A percentile compares a stretch with the other conserved stretches of the same genome.
Conservation (phyloP, 2,113 vertebrate species). For the Hemichromis elongatus region DNA sequence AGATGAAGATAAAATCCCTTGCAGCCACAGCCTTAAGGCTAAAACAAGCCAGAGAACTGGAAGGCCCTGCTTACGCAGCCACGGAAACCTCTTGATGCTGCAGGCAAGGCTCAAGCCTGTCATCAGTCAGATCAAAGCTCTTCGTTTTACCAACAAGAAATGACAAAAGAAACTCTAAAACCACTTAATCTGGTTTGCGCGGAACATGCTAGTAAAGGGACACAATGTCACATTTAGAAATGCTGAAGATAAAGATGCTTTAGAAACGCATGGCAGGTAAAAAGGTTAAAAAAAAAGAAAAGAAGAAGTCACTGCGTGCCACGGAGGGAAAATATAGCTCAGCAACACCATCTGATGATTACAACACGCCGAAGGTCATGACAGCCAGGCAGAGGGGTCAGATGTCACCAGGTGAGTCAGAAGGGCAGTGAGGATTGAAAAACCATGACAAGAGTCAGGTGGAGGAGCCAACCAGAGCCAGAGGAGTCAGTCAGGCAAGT, state of each 20-base stretch:
- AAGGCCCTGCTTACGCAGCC: constrained; percentile 25
- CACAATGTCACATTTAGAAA: background rate
- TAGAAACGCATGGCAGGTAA: background rate
- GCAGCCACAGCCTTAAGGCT: constrained; percentile 28
- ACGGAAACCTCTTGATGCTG: constrained; percentile 17
- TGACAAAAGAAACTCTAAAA: background rate
- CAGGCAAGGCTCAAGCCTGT: constrained; percentile 23
- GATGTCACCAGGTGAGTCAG: constrained; percentile 26
- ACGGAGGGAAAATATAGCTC: background rate
- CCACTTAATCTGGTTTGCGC: background rate
- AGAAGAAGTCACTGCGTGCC: background rate
- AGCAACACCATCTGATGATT: background rate
- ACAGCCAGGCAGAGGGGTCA: constrained; percentile 39
- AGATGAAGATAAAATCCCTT: constrained; percentile 41
- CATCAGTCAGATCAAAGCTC: constrained; percentile 22
- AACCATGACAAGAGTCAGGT: constrained; percentile 11
- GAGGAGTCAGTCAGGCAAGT: constrained; percentile 37
- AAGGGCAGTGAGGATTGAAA: constrained; percentile 38
- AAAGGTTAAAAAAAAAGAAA: background rate
- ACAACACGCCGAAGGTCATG: background rate
- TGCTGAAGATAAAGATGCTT: background rate
- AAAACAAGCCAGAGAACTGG: constrained; percentile 8
- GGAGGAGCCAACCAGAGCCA: constrained; percentile 25
- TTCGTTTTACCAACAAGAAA: constrained; percentile 16
- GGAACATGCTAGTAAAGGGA: background rate